Conservation (phyloP, 2,888 invertebrate species). For the Flabesymbios commensalis region DNA sequence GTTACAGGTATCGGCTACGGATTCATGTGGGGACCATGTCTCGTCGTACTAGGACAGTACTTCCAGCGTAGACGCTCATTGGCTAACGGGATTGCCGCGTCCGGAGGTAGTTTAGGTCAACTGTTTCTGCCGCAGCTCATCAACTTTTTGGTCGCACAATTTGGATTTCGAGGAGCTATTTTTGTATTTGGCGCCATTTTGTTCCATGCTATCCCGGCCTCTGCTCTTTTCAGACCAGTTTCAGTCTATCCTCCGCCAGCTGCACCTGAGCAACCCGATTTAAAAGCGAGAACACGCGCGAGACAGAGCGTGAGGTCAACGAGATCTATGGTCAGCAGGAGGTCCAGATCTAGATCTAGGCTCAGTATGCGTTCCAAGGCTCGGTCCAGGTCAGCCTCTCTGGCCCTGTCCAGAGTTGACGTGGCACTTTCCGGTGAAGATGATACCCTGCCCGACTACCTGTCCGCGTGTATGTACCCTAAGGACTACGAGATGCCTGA, state of each 20-base stretch:
- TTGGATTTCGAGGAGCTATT: conserved; percentile 20
- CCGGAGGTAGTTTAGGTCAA: conserved; percentile 31
- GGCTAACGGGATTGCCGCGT: conserved; percentile 30
- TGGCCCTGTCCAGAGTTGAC: too few relatives aligned
- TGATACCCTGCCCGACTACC: too few relatives aligned
- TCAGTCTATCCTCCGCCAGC: conserved; percentile 12
- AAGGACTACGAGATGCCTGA: too few relatives aligned
- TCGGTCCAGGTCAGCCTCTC: too few relatives aligned
- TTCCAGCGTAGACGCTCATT: conserved; percentile 29
- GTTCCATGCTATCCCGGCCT: conserved; percentile 23
- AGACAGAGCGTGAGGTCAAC: neutral
- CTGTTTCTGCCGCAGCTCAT: conserved; percentile 24
- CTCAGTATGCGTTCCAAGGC: too few relatives aligned
- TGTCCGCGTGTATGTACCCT: too few relatives aligned
- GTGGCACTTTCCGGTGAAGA: too few relatives aligned
- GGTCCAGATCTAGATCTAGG: too few relatives aligned
- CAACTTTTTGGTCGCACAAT: conserved; percentile 12
- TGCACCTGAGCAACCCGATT: neutral
- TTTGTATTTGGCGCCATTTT: conserved; percentile 23
- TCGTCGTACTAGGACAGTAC: conserved; percentile 26
- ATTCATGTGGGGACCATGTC: conserved; percentile 19
- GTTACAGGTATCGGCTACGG: conserved; percentile 27
- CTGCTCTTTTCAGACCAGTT: conserved; percentile 27
- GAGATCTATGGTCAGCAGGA: too few relatives aligned
- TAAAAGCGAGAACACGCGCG: neutral